Evolutionary conservation across 2,888 invertebrate species (phyloP).

Genomic region (Dorcus parallelipipedus): DNA sequence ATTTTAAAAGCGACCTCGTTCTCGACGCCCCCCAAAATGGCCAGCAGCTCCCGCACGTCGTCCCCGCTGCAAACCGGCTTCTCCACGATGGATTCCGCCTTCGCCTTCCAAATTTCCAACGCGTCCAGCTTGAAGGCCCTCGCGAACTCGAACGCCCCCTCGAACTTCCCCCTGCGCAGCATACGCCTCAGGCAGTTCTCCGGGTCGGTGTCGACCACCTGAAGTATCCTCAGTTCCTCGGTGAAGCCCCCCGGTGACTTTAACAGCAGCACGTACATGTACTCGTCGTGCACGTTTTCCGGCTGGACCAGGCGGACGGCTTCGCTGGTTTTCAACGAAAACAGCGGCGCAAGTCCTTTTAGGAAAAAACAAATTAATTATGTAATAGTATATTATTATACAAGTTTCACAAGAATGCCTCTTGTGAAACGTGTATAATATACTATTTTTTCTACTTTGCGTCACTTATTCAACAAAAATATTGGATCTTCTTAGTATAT

Average conservation of each 20-base stretch:
- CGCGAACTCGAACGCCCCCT: constrained; percentile 52
- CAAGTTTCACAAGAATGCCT: too few relatives aligned
- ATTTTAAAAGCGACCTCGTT: constrained; percentile 49
- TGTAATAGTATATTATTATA: too few relatives aligned
- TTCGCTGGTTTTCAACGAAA: constrained; percentile 32
- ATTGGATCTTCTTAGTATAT: too few relatives aligned
- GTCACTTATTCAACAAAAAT: too few relatives aligned
- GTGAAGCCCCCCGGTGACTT: constrained; percentile 20
- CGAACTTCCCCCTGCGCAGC: constrained; percentile 47
- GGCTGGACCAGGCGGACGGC: constrained; percentile 30
- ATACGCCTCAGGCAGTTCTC: constrained; percentile 49
- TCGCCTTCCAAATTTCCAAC: constrained; percentile 46
- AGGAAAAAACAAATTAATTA: too few relatives aligned
- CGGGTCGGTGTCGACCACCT: constrained; percentile 48
- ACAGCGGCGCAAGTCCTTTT: constrained; percentile 5
- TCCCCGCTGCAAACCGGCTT: constrained; percentile 32
- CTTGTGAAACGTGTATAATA: too few relatives aligned
- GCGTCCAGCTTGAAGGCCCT: constrained; percentile 44
- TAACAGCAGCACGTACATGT: constrained; percentile 34
- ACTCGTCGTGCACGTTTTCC: constrained; percentile 33
- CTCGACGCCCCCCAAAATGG: constrained; percentile 46
- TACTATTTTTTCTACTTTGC: too few relatives aligned
- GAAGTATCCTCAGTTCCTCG: constrained; percentile 35
- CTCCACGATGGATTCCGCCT: constrained; percentile 44
- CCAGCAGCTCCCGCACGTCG: constrained; percentile 44